Base-by-base conservation (phyloP, 2,797 vertebrate genomes). In the Ispidina picta region DNA sequence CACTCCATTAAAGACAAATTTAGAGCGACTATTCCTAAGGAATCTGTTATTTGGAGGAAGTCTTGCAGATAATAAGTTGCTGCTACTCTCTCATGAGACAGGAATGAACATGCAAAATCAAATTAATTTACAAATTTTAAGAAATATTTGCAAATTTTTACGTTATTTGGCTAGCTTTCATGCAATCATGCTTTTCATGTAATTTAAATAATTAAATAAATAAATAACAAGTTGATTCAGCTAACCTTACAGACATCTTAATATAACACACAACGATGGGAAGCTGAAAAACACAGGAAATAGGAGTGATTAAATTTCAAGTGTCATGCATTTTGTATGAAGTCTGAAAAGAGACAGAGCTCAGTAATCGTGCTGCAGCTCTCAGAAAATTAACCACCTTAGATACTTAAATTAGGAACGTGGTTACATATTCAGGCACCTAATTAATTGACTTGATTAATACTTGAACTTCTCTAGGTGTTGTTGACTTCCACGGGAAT, bases 381-480 rank as follows among this genome's bases (percentile, higher is more conserved):
- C 86, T 92, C 72, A 84, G 78, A 94, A 82, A 43, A 70, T 75
- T 77, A 91, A 77, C 46, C 44, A 75, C 39, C 54, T 76, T 66
- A 49, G 55, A 31, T 72, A 55, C 62, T 68, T 90, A 86, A 80
- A 91, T 91, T 91, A 96, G 65, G 69, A 92, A 83, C 21, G 35
- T 69, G 70, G 75, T 87, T 83, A 84, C 59, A 56, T 90, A 94
- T 76, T 85, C 75, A 72, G 69, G 52, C n/a, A 89, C 22, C 68
- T 94, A 92, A 96, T 95, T 96, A 96, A 86, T 73, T 87, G 43
- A 29, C 78, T 86, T 91, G 89, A 94, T 96, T 95, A 96, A 90
- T 90, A 75, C 39, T 48, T 62, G 72, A 91, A 92, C 48, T 91
- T 88, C 51, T 92, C 54, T 48, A 77, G 65, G 60, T 83, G 35